These are phyloP conservation scores for Hartigia nigra DNA, from an alignment of 2,888 invertebrate species.

Conservation along the genomic window DNA sequence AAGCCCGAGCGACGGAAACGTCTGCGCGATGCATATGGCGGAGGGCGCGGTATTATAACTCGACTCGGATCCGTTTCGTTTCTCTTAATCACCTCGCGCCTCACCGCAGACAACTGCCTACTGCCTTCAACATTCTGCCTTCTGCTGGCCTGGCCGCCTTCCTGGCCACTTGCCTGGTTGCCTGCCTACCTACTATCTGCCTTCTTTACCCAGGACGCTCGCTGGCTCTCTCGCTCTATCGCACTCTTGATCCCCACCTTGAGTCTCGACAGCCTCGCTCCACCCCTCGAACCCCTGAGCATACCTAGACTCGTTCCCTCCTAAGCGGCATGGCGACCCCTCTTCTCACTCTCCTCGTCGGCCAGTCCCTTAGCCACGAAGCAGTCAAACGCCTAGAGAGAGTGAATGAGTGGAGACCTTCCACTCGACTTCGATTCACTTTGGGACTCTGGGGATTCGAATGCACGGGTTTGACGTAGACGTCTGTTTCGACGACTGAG, in stretches of 20 bases:
- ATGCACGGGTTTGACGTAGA: background rate
- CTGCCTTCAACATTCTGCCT: background rate
- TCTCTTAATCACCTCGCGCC: background rate
- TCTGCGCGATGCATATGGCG: background rate
- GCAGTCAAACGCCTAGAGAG: too few species aligned
- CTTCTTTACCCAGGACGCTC: background rate
- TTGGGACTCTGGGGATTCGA: background rate
- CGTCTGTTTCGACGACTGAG: too few species aligned
- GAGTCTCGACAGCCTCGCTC: background rate
- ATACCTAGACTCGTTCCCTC: background rate
- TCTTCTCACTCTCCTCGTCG: background rate
- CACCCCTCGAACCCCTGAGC: background rate
- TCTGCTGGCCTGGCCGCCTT: background rate
- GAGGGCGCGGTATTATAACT: background rate
- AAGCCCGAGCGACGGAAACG: background rate
- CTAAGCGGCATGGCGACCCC: background rate
- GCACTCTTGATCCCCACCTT: background rate
- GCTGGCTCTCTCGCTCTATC: conserved; percentile 11
- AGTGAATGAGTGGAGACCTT: background rate
- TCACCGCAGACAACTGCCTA: background rate
- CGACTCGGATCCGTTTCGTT: background rate
- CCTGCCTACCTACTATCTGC: background rate
- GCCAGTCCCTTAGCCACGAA: background rate
- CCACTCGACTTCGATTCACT: background rate
- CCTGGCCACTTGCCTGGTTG: background rate